Evolutionary conservation across 2,113 vertebrate genomes (phyloP), one percentile per base, ranked within the genome.

Genomic region (Rhabdornis inornatus): DNA sequence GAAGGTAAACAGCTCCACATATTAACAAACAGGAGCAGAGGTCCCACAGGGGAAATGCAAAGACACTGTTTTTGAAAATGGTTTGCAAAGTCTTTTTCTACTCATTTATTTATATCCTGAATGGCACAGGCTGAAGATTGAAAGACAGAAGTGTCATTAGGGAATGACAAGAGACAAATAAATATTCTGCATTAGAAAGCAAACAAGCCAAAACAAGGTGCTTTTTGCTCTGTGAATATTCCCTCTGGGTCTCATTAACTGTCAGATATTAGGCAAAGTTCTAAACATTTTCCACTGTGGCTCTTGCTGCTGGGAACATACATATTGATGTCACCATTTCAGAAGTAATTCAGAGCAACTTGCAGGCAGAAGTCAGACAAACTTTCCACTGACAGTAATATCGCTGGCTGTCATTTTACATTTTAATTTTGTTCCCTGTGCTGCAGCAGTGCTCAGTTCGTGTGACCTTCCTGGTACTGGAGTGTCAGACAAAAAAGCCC

Each of bases 181-280:
- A 94, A 90, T 95, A 83, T 80, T 86, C 94, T 70, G 42, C 71
- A 81, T 70, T 64, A 77, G 44, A 94, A 90, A 86, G 81, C 59
- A 87, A 94, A 80, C 78, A 94, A 94, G 31, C 21, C 35, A 80
- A 94, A 96, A 66, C 50, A 92, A 94, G 68, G 85, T 77, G 42
- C 33, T 77, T 90, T 89, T 77, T 93, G 45, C 68, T 88, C 66
- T 74, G 9, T 39, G 60, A 44, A 49, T 82, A 94, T 90, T 94
- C 96, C 92, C 95, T 30, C 44, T 92, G 77, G 95, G 68, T 92
- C 94, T 96, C 87, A 95, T 97, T 96, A 96, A 56, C 91, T 86
- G 66, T 55, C 92, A 81, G 56, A 93, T 92, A 96, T 93, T 95
- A 95, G 70, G 56, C 52, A 80, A 78, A 91, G 79, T 63, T 33